Conservation (phyloP, 2,113 vertebrate genomes). For the Caranx ignobilis region DNA sequence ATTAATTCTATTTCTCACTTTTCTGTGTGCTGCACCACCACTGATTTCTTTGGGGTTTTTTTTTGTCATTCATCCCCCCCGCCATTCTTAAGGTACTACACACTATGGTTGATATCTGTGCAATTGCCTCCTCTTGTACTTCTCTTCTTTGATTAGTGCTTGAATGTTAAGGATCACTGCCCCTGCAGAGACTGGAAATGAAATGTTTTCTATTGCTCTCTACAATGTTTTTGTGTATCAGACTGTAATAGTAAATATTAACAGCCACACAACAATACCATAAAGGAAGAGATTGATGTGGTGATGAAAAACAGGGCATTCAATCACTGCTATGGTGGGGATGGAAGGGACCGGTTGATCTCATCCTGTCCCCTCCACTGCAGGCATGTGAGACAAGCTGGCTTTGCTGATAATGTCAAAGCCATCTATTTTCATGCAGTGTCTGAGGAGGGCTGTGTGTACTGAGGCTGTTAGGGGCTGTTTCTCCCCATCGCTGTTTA, state of each 20-base stretch:
- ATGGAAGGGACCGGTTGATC: constrained; percentile 63
- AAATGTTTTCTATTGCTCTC: constrained; percentile 10
- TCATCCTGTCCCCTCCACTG: constrained; percentile 69
- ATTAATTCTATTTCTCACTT: constrained; percentile 72
- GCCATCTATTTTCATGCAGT: constrained; percentile 80
- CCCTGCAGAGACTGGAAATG: constrained; percentile 32
- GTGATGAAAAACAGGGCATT: constrained; percentile 58
- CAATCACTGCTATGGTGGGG: constrained; percentile 43
- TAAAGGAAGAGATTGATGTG: constrained; percentile 35
- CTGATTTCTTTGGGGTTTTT: constrained; percentile 49
- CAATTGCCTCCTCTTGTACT: constrained; percentile 50
- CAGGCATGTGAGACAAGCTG: constrained; percentile 80
- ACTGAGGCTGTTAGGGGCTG: constrained; percentile 72
- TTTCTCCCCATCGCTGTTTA: constrained; percentile 75
- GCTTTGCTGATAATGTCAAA: constrained; percentile 83
- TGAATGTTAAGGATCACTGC: constrained; percentile 38
- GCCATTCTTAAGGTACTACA: constrained; percentile 47
- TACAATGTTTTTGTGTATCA: constrained; percentile 13
- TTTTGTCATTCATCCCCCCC: constrained; percentile 16
- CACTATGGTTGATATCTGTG: constrained; percentile 47
- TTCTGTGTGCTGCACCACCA: constrained; percentile 27
- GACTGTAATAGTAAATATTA: constrained; percentile 19
- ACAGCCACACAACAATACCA: constrained; percentile 19
- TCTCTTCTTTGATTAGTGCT: constrained; percentile 61
- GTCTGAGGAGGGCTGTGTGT: constrained; percentile 74